Base-by-base conservation (phyloP, 1,140 invertebrate genomes). In the Aphelenchoides besseyi region DNA sequence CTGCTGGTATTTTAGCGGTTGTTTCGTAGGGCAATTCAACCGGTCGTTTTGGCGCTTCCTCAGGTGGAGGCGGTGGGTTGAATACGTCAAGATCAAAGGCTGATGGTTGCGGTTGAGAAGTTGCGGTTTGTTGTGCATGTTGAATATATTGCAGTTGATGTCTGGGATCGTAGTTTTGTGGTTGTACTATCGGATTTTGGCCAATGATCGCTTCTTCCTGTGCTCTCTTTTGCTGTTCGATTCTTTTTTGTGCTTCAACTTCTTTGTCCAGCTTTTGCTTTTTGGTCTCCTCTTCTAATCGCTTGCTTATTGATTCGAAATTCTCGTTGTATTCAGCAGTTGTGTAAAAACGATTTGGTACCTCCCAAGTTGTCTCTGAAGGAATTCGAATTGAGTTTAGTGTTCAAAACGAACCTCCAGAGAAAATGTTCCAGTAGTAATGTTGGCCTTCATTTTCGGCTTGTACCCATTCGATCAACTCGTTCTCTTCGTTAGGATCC, bases 391-490 rank as follows among this genome's bases (percentile, higher is more conserved):
- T 16, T n/a, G 57, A 16, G 57, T 53, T 16, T 48, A n/a, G n/a
- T n/a, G 57, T 18, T n/a, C 57, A 61, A 61, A 61, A 9, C 77
- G 63, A 85, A 90, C 91, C 91, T 87, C 90, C 90, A n/a, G 90
- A 91, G 74, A 89, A 87, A 26, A 88, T 89, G 84, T 92, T 90
- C 90, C 91, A 92, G 77, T 91, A 93, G 83, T 92, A 92, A 5
- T 88, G 88, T 70, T 89, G 87, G 16, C 90, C 91, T 76, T 91
- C 89, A 57, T 88, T 87, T 64, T 87, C 88, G 0, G 89, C 89
- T 79, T 92, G 90, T 79, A 77, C 86, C 85, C 91, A 91, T 91
- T 29, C 79, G 77, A 73, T 80, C 74, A 62, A 75, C 79, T 72
- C 57, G 75, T 83, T 77, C 2, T 72, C 81, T 80, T 79, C 62